A percentile compares a stretch with the other conserved stretches of the same genome.
Conservation (phyloP, 2,888 invertebrate species). For the Oscheius myriophilus region DNA sequence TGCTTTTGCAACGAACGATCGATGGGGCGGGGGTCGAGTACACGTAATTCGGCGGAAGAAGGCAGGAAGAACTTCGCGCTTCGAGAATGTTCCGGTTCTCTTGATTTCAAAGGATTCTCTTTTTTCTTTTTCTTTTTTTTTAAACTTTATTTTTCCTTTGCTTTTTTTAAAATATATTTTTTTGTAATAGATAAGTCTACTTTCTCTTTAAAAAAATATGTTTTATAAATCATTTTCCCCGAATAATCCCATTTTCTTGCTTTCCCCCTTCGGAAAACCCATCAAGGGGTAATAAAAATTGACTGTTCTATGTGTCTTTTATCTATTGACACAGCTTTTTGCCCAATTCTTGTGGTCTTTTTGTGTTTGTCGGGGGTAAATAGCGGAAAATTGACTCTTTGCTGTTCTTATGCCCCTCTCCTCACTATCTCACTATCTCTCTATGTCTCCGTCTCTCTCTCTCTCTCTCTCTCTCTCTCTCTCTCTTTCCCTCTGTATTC, state of each 20-base stretch:
- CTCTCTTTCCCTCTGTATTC: conserved; percentile 3
- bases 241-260: too few species aligned
- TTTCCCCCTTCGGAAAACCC: too few species aligned
- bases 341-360: not conserved
- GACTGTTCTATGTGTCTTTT: not conserved
- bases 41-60: not conserved
- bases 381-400: not conserved
- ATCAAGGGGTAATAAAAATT: not conserved
- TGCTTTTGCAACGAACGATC: not conserved
- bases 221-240: too few species aligned
- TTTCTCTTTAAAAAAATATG: too few species aligned
- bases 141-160: too few species aligned
- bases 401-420: not conserved
- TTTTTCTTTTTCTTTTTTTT: not conserved
- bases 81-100: not conserved
- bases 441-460: not conserved
- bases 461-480: conserved; percentile 5
- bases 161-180: too few species aligned
- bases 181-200: too few species aligned
- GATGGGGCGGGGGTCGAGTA: not conserved
- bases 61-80: not conserved
- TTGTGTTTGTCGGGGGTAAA: not conserved
- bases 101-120: too few species aligned
- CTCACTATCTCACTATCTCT: not conserved
- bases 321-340: not conserved